phyloP scores from a whole-genome alignment of 2,113 vertebrate genomes.

The Chascanopsetta lugubris region DNA sequence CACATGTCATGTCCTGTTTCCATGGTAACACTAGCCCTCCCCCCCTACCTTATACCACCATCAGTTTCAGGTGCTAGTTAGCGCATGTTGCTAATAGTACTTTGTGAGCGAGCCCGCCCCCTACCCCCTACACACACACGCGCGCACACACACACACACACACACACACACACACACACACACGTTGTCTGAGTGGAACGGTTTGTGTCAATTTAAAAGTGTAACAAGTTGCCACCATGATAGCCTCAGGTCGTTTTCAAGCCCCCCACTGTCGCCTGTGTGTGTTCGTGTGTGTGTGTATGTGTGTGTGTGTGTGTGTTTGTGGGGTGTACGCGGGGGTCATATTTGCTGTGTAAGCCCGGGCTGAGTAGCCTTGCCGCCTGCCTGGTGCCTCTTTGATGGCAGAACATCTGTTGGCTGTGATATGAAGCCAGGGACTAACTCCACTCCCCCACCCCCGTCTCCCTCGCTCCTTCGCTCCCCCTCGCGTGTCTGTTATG shows the following conservation, averaged over 20 bases:
- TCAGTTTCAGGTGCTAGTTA: slow-evolving; percentile 44
- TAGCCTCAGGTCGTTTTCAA: slow-evolving; percentile 49
- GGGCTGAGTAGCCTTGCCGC: slow-evolving; percentile 62
- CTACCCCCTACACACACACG: background rate
- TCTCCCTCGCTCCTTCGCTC: slow-evolving; percentile 41
- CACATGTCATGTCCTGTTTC: slow-evolving; percentile 60
- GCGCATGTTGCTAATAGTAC: slow-evolving; percentile 26
- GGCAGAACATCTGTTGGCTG: slow-evolving; percentile 77
- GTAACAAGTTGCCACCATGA: slow-evolving; percentile 52
- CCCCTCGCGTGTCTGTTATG: slow-evolving; percentile 50
- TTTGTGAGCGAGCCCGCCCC: slow-evolving; percentile 21
- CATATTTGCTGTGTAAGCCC: slow-evolving; percentile 72
- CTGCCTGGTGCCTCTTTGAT: slow-evolving; percentile 67
- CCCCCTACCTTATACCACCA: slow-evolving; percentile 28
- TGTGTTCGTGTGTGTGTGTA: slow-evolving; percentile 17
- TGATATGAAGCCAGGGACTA: slow-evolving; percentile 75
- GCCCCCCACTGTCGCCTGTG: slow-evolving; percentile 12
- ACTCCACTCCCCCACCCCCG: slow-evolving; percentile 48
- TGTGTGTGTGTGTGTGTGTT: background rate
- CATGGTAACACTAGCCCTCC: slow-evolving; percentile 59
- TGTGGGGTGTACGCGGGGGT: slow-evolving; percentile 34
- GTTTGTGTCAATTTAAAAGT: slow-evolving; percentile 62
- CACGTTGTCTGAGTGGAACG: slow-evolving; percentile 59
- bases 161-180: slow-evolving; percentile 4
- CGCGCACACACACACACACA: slow-evolving; percentile 4